Percentiles rank a stretch among this genome's conserved stretches.
Evolutionary conservation across 2,888 invertebrate genomes (phyloP).

Genomic region (Drosophila sordidula): DNA sequence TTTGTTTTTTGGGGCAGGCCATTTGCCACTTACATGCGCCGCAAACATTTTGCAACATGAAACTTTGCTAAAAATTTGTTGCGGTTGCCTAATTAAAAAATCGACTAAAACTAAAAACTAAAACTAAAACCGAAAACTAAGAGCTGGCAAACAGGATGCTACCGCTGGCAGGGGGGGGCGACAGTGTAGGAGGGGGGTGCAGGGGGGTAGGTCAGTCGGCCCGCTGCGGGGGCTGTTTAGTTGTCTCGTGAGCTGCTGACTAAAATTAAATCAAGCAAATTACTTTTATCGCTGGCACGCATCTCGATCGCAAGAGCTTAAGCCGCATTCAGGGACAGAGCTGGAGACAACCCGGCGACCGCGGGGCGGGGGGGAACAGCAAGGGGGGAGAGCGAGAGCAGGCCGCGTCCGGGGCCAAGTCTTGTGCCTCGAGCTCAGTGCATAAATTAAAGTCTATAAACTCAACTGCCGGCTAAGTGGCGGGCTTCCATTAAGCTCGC

Average conservation of each 20-base stretch:
- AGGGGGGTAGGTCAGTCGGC: neutral
- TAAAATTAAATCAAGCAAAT: slow-evolving; percentile 80
- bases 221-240: slow-evolving; percentile 62
- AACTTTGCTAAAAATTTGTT: slow-evolving; percentile 69
- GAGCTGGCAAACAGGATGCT: slow-evolving; percentile 72
- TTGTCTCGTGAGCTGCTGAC: slow-evolving; percentile 77
- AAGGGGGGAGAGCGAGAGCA: neutral
- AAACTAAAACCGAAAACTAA: slow-evolving; percentile 33
- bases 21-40: slow-evolving; percentile 76
- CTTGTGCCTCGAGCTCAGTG: slow-evolving; percentile 67
- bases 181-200: too few species aligned
- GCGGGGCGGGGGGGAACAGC: neutral
- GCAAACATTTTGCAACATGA: slow-evolving; percentile 74
- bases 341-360: slow-evolving; percentile 16
- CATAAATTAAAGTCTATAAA: slow-evolving; percentile 79
- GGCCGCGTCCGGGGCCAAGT: slow-evolving; percentile 51
- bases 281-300: slow-evolving; percentile 80
- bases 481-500: slow-evolving; percentile 79
- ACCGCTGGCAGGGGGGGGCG: slow-evolving; percentile 22
- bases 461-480: slow-evolving; percentile 77
- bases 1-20: slow-evolving; percentile 44
- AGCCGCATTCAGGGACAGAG: slow-evolving; percentile 65
- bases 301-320: slow-evolving; percentile 77
- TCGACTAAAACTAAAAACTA: slow-evolving; percentile 34
- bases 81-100: slow-evolving; percentile 74